Evolutionary conservation across 2,888 invertebrate genomes (phyloP).

Genomic region (Anticlea derivata): DNA sequence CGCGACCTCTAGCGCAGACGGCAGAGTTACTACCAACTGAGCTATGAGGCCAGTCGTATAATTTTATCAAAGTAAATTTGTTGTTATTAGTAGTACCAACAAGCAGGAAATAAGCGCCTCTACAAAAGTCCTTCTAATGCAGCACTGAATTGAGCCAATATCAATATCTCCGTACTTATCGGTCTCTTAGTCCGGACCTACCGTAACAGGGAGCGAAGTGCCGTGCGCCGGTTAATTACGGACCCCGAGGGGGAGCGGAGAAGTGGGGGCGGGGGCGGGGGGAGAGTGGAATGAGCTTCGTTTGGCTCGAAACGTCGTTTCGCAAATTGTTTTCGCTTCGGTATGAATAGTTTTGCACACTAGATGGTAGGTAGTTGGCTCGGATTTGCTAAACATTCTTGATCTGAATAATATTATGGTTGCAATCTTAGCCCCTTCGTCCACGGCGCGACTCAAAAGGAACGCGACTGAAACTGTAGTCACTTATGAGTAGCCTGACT

Average conservation of each 20-base stretch:
- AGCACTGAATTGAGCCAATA: slow-evolving; percentile 24
- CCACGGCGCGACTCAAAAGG: no score
- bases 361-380: slow-evolving; percentile 2
- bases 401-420: background rate
- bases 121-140: slow-evolving; percentile 5
- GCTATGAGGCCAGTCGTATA: no score
- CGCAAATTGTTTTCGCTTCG: slow-evolving; percentile 33
- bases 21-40: no score
- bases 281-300: slow-evolving; percentile 33
- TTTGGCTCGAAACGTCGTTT: slow-evolving; percentile 32
- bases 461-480: no score
- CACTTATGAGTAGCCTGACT: no score
- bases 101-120: background rate
- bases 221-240: slow-evolving; percentile 36
- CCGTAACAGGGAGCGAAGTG: slow-evolving; percentile 35
- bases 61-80: no score
- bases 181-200: slow-evolving; percentile 28
- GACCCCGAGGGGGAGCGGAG: slow-evolving; percentile 16
- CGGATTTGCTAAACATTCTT: slow-evolving; percentile 10
- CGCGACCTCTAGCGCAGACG: no score
- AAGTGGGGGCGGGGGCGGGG: slow-evolving; percentile 10
- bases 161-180: slow-evolving; percentile 28
- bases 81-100: background rate
- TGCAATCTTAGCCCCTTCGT: background rate
- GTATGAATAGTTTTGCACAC: slow-evolving; percentile 23